Percentiles rank a stretch among this genome's conserved stretches.
Evolutionary conservation across 2,797 vertebrate genomes (phyloP).

Genomic region (Schizopygopsis pylzovi): DNA sequence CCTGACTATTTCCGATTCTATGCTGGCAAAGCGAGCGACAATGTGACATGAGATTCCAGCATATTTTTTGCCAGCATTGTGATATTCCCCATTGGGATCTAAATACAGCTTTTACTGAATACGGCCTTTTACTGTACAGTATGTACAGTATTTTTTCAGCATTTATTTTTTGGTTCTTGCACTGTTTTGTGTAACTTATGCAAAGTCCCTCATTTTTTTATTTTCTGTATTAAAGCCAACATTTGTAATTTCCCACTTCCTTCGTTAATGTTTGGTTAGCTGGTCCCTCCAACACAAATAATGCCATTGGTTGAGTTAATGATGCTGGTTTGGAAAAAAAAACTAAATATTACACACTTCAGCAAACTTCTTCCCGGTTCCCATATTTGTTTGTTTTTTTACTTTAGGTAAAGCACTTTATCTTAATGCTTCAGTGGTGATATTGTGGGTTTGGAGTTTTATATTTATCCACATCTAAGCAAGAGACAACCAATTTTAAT

Average conservation of each 20-base stretch:
- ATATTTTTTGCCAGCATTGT: too few species aligned
- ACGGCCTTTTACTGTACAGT: too few species aligned
- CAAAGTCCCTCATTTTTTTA: background rate
- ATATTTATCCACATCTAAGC: background rate
- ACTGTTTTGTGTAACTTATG: background rate
- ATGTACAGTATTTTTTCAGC: too few species aligned
- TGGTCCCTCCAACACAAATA: background rate
- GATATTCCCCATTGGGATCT: too few species aligned
- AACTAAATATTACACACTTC: background rate
- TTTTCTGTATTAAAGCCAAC: background rate
- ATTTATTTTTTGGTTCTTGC: background rate
- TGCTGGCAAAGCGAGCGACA: background rate
- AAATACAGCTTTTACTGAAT: background rate
- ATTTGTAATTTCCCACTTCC: background rate
- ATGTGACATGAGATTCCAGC: too few species aligned
- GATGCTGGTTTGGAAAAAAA: background rate
- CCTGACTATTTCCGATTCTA: conserved; percentile 23
- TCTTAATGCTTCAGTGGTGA: background rate
- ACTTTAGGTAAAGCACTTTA: background rate
- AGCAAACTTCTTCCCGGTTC: background rate
- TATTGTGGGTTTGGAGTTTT: background rate
- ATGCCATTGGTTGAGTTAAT: background rate
- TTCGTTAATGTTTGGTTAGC: background rate
- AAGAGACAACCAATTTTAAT: background rate
- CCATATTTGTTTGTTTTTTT: background rate